Conservation (phyloP, 2,113 vertebrate genomes). For the Odontophorus gujanensis region DNA sequence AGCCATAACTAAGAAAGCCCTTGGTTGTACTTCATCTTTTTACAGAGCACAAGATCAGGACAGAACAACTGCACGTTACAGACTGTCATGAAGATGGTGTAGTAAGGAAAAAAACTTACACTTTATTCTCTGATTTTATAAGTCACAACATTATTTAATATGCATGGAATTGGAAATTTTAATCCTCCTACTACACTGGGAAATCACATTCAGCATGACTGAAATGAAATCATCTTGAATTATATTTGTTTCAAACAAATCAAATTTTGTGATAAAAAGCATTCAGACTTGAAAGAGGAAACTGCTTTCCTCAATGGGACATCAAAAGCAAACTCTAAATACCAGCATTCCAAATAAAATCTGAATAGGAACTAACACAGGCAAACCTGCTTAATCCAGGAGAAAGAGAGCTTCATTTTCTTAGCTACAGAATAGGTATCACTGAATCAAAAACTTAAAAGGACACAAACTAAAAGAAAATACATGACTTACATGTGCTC, state of each 20-base stretch:
- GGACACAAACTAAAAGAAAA: neutral
- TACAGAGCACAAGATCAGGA: neutral
- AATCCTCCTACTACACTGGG: neutral
- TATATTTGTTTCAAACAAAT: neutral
- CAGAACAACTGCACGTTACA: neutral
- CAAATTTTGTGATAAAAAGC: neutral
- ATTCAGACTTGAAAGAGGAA: neutral
- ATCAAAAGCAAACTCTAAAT: neutral
- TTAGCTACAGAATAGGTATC: neutral
- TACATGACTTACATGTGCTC: conserved; percentile 91
- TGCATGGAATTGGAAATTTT: neutral
- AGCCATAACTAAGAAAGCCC: neutral
- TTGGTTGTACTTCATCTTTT: neutral
- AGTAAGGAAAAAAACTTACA: neutral
- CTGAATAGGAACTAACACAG: neutral
- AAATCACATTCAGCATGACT: neutral
- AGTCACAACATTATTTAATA: neutral
- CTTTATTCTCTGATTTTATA: neutral
- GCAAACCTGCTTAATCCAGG: neutral
- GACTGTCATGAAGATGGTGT: neutral
- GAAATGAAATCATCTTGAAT: neutral
- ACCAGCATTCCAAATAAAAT: neutral
- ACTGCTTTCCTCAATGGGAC: neutral
- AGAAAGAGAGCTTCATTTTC: neutral
- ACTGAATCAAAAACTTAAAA: neutral